Base-by-base conservation (phyloP, 2,797 vertebrate species). In the Rhinichthys osculus region DNA sequence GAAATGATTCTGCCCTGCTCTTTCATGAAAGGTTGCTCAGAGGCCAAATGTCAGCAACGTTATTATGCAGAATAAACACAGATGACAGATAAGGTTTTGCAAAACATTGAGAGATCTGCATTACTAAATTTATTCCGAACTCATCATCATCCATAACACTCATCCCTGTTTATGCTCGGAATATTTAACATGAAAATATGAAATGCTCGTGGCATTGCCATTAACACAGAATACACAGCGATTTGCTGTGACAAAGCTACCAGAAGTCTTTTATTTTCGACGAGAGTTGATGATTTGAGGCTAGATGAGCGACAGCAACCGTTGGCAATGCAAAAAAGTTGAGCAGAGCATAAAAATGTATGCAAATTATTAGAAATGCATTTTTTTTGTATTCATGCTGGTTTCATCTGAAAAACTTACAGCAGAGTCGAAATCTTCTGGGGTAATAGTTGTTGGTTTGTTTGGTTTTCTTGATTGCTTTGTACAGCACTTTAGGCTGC, bases 51-150 rank as follows among this genome's bases (percentile, higher is more conserved):
- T 67, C 86, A 42, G 54, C 21, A 8, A 42, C 44, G 44, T 66
- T 83, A 83, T 83, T 83, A 50, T 35, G 16, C 44, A 7, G 70
- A 82, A 73, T 47, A 62, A 73, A 82, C 42, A 72, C 82, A 76
- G 57, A 83, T 83, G 30, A 6, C 70, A 64, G 71, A 83, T 62
- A 59, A 44, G 19, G 38, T 73, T 62, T 73, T 11, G 40, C 10
- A 3, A 73, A 82, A 74, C 70, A 62, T 82, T 59, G 35, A 62
- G 19, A 74, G 57, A 83, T 62, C 52, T 5, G 40, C 16, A 72
- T 50, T 59, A 38, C 42, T 50, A 74, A 19, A 76, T 50, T 74
- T 66, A 64, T 72, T 83, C 59, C 76, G 59, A 64, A 38, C 59
- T 76, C 57, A 66, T 76, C 59, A 64, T 44, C 52, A 82, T 73